Conservation (phyloP, 2,797 vertebrate species). For the Erithacus rubecula region DNA sequence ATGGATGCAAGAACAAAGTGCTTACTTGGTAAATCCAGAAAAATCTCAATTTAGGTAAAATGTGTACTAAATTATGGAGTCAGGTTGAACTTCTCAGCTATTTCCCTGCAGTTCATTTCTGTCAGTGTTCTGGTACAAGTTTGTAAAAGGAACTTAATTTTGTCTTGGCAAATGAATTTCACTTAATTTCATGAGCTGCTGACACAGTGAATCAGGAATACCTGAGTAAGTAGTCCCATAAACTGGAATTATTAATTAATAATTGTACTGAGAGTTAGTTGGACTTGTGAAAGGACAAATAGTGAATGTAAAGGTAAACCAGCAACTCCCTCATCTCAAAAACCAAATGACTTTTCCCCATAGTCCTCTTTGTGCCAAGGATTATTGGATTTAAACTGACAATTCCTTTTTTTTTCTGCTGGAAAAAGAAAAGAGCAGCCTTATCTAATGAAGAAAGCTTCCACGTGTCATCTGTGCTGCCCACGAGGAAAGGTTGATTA, state of each 20-base stretch:
- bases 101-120: not conserved
- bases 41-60: not conserved
- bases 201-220: not conserved
- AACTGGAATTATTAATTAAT: not conserved
- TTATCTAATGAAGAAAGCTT: not conserved
- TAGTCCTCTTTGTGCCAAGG: not conserved
- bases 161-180: not conserved
- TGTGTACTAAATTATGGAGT: fast-evolving
- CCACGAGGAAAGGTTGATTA: not conserved
- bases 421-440: not conserved
- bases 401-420: not conserved
- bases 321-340: not conserved
- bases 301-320: not conserved
- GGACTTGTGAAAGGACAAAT: not conserved
- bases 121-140: not conserved
- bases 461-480: not conserved
- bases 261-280: not conserved
- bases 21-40: not conserved
- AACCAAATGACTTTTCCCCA: not conserved
- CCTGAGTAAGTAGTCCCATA: not conserved
- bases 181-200: not conserved
- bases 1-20: fast-evolving
- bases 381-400: not conserved
- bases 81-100: not conserved
- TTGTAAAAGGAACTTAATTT: not conserved